phyloP scores from a whole-genome alignment of 2,888 invertebrate species.

The Notodonta ziczac region DNA sequence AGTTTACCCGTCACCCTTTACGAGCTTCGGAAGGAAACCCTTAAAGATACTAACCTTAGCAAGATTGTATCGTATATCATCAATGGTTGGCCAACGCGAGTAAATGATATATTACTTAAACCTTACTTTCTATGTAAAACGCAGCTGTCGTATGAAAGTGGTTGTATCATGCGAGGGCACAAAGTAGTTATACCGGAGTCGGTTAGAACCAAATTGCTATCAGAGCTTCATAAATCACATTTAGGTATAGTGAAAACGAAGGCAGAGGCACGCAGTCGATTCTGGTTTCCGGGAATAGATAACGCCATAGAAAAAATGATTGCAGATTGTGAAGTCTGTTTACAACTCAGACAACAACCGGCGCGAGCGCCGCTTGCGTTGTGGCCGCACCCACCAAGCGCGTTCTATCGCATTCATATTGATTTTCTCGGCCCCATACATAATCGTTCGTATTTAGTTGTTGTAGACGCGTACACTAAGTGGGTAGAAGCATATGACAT shows the following conservation, averaged over 20 bases:
- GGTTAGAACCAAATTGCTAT: background rate
- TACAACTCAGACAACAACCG: conserved; percentile 1
- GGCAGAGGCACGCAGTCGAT: background rate
- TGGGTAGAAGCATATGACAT: no score
- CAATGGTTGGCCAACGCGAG: conserved; percentile 6
- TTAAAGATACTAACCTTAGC: background rate
- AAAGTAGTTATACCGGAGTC: conserved; percentile 4
- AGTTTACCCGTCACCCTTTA: conserved; percentile 7
- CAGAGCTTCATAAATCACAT: conserved; percentile 7
- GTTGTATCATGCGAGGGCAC: conserved; percentile 11
- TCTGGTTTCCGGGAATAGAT: conserved; percentile 9
- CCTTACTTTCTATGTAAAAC: conserved; percentile 9
- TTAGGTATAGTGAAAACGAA: conserved; percentile 7
- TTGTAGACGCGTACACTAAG: no score
- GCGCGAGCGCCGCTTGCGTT: conserved; percentile 2
- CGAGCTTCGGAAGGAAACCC: conserved; percentile 1
- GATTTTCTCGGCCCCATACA: conserved; percentile 13
- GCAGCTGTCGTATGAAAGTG: conserved; percentile 8
- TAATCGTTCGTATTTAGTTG: no score
- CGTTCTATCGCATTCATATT: conserved; percentile 5
- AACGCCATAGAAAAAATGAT: conserved; percentile 2
- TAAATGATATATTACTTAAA: conserved; percentile 6
- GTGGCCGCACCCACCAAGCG: background rate
- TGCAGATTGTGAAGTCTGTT: background rate
- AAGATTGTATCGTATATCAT: conserved; percentile 1